Percentiles rank a stretch among this genome's conserved stretches.
Evolutionary conservation across 2,888 invertebrate species (phyloP).

Genomic region (Hipparchia semele): DNA sequence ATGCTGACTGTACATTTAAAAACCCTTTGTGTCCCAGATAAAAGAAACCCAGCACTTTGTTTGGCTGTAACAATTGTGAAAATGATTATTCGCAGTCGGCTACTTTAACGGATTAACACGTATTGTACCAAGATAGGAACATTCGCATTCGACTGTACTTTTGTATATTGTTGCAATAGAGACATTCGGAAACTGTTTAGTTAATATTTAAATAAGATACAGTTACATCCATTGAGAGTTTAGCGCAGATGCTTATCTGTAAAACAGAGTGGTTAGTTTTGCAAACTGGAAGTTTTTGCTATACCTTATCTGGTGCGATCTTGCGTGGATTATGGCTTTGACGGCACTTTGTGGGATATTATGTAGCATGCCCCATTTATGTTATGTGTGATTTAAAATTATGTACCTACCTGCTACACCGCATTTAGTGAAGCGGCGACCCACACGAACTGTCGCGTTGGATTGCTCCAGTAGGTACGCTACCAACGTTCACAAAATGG

Average conservation of each 20-base stretch:
- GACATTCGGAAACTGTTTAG: conserved; percentile 51
- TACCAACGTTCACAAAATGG: no score
- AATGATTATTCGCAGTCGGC: conserved; percentile 67
- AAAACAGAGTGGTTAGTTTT: conserved; percentile 74
- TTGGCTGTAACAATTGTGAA: conserved; percentile 66
- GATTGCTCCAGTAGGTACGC: no score
- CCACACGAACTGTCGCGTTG: no score
- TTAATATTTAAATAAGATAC: conserved; percentile 70
- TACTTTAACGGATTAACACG: conserved; percentile 78
- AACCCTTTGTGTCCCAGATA: conserved; percentile 65
- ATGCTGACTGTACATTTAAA: conserved; percentile 43
- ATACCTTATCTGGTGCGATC: conserved; percentile 46
- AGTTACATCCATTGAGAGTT: conserved; percentile 75
- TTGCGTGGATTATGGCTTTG: conserved; percentile 52
- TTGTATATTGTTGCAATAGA: conserved; percentile 35
- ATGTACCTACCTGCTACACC: background rate
- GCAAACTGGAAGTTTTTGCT: conserved; percentile 57
- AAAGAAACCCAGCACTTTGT: conserved; percentile 63
- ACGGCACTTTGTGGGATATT: conserved; percentile 47
- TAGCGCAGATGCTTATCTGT: conserved; percentile 73
- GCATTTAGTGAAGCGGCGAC: no score
- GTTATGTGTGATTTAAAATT: conserved; percentile 35
- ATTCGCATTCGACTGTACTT: conserved; percentile 24
- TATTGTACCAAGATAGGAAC: conserved; percentile 52
- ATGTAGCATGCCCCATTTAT: conserved; percentile 42